A percentile compares a stretch with the other conserved stretches of the same genome.
Conservation (phyloP, 2,113 vertebrate genomes). For the Edolisoma coerulescens region DNA sequence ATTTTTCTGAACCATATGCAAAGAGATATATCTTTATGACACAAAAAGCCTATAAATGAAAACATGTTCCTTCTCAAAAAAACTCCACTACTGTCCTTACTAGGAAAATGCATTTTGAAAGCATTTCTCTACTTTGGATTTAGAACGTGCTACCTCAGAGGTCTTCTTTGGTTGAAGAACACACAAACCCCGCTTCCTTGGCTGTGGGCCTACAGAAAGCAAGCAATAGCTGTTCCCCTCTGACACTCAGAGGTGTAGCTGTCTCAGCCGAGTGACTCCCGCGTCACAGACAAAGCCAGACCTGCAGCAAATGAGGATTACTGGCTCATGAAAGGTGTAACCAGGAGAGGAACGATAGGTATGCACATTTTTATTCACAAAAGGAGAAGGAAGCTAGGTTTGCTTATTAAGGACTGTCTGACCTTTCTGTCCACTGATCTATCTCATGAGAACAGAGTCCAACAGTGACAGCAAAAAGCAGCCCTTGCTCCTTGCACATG, state of each 20-base stretch:
- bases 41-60: neutral
- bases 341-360: neutral
- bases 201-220: neutral
- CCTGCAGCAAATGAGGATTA: neutral
- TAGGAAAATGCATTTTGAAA: neutral
- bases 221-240: neutral
- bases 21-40: neutral
- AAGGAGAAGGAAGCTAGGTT: neutral
- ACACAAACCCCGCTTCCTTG: neutral
- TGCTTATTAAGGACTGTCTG: neutral
- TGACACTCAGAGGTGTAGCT: neutral
- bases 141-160: neutral
- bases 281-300: neutral
- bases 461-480: accelerated
- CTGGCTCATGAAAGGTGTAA: conserved; percentile 3
- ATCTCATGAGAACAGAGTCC: neutral
- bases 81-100: neutral
- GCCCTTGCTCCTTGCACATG: neutral
- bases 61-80: neutral
- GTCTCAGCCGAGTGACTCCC: neutral
- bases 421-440: neutral
- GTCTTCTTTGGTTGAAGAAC: neutral
- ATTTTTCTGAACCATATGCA: neutral
- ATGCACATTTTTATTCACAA: neutral
- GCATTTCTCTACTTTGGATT: neutral